Percentiles rank a stretch among this genome's conserved stretches.
These are phyloP conservation scores for Andricus curvator DNA, from an alignment of 2,888 invertebrate genomes.

Conservation along the genomic window DNA sequence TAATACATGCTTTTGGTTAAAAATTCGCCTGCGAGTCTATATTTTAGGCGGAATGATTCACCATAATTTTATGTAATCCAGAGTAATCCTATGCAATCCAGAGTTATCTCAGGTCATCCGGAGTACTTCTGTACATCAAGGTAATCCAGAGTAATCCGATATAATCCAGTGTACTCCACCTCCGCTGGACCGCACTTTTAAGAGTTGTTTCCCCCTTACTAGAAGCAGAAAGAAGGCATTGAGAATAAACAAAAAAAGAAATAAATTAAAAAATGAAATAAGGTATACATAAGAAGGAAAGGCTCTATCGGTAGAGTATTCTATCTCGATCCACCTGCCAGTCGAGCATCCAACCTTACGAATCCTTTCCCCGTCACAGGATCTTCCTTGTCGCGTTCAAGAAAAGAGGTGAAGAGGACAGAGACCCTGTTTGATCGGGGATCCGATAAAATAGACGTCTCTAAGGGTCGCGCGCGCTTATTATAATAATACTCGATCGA, in stretches of 20 bases:
- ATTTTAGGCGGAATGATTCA: too few species aligned
- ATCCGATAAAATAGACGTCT: conserved; percentile 60
- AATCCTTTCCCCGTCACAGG: conserved; percentile 46
- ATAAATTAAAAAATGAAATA: neutral
- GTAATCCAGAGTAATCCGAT: too few species aligned
- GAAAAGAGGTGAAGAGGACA: conserved; percentile 36
- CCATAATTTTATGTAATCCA: too few species aligned
- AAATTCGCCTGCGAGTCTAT: too few species aligned
- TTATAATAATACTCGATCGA: conserved; percentile 67
- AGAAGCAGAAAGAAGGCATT: too few species aligned
- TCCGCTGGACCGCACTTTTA: too few species aligned
- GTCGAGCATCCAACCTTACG: conserved; percentile 47
- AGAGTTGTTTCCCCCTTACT: too few species aligned
- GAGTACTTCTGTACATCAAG: too few species aligned
- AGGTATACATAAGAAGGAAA: neutral
- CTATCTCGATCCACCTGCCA: conserved; percentile 51
- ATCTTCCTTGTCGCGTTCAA: conserved; percentile 23
- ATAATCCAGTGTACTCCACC: too few species aligned
- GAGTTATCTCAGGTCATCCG: too few species aligned
- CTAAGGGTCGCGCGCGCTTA: conserved; percentile 55
- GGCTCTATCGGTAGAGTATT: conserved; percentile 41
- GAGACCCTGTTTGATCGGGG: conserved; percentile 46
- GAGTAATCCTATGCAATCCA: too few species aligned
- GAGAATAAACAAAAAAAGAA: neutral
- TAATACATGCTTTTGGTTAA: too few species aligned